These are phyloP conservation scores for Enteromius treurensis DNA, from an alignment of 2,797 vertebrate species.

Conservation along the genomic window DNA sequence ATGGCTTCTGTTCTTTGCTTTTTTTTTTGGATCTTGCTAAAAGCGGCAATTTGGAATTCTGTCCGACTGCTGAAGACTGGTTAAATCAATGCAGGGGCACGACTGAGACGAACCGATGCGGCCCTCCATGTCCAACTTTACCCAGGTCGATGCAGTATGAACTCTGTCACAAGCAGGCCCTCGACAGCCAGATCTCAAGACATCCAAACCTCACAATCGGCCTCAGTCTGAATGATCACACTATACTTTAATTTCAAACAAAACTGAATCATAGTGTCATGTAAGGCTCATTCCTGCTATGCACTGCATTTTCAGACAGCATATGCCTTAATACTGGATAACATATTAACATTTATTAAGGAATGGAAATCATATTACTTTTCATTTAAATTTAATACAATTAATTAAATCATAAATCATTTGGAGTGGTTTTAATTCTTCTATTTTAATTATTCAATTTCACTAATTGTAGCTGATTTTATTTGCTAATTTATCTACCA, in stretches of 20 bases:
- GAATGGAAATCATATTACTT: neutral
- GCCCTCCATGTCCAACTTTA: neutral
- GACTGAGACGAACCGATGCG: neutral
- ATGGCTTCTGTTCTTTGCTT: conserved; percentile 22
- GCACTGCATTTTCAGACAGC: neutral
- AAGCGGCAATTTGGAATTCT: conserved; percentile 24
- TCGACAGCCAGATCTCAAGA: neutral
- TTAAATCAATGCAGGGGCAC: conserved; percentile 21
- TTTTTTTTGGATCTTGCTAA: neutral
- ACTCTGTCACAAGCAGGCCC: neutral
- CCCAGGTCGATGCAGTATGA: neutral
- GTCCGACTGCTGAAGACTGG: neutral
- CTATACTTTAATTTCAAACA: neutral
- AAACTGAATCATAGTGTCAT: neutral
- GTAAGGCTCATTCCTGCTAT: neutral
- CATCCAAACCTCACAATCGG: neutral
- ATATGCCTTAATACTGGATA: too few relatives aligned
- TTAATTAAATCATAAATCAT: neutral
- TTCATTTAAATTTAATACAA: neutral
- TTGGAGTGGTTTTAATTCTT: neutral
- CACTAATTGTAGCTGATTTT: neutral
- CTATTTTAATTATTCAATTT: neutral
- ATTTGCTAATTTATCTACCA: neutral
- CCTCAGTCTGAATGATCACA: neutral
- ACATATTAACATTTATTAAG: neutral